phyloP scores from a whole-genome alignment of 2,888 invertebrate genomes.

The Epicampocera succincta region DNA sequence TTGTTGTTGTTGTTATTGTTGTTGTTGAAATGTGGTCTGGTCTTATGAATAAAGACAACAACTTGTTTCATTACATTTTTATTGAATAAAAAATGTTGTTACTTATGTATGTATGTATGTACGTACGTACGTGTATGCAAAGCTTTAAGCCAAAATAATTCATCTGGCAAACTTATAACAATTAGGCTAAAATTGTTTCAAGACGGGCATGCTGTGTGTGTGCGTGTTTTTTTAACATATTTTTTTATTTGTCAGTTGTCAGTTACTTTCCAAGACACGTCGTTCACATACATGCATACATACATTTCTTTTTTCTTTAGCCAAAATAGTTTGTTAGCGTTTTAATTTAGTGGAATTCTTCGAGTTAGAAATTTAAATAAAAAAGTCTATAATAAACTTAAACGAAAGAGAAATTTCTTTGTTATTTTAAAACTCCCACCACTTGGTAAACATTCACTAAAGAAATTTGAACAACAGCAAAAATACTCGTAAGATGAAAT shows the following conservation, averaged over 20 bases:
- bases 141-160: slow-evolving; percentile 60
- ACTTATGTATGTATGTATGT: slow-evolving; percentile 62
- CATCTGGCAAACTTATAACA: slow-evolving; percentile 38
- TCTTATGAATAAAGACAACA: slow-evolving; percentile 45
- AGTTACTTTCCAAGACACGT: too few relatives aligned
- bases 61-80: slow-evolving; percentile 44
- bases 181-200: slow-evolving; percentile 39
- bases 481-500: neutral
- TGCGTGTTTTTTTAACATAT: slow-evolving; percentile 10
- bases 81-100: slow-evolving; percentile 48
- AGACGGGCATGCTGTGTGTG: slow-evolving; percentile 21
- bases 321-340: slow-evolving; percentile 1
- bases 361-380: slow-evolving; percentile 38
- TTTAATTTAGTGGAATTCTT: slow-evolving; percentile 42
- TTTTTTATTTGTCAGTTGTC: too few relatives aligned
- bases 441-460: neutral
- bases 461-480: neutral
- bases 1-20: neutral
- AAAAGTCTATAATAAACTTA: slow-evolving; percentile 31
- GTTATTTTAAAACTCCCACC: slow-evolving; percentile 51
- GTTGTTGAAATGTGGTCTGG: slow-evolving; percentile 32
- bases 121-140: slow-evolving; percentile 65
- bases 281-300: too few relatives aligned
- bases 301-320: neutral
- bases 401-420: slow-evolving; percentile 60